Conservation (phyloP, 2,113 vertebrate species). For the Castor canadensis region DNA sequence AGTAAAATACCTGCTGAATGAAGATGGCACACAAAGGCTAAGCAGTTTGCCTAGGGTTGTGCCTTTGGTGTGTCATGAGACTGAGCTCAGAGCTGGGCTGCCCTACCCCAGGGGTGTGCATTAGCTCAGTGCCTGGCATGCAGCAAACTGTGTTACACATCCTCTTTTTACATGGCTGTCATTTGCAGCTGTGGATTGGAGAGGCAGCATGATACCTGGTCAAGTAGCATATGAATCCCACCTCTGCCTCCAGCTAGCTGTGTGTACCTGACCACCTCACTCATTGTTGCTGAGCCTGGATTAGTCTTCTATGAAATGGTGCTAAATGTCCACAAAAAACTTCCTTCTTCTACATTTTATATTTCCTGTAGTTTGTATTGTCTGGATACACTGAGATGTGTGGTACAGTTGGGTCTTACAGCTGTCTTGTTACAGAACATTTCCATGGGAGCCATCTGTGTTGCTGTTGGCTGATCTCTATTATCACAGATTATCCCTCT, state of each 20-base stretch:
- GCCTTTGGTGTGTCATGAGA: not conserved
- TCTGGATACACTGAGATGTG: not conserved
- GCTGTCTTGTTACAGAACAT: constrained; percentile 83
- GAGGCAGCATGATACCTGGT: not conserved
- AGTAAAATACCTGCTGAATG: not conserved
- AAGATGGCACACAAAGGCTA: not conserved
- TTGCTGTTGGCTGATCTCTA: constrained; percentile 95
- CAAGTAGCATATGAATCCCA: not conserved
- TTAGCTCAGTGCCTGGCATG: not conserved
- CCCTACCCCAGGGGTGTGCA: too few species aligned
- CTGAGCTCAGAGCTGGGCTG: not conserved
- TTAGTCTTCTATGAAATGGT: too few species aligned
- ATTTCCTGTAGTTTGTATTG: not conserved
- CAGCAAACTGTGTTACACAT: not conserved
- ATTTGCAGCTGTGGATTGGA: not conserved
- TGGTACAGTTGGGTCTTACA: not conserved
- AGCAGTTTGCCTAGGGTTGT: not conserved
- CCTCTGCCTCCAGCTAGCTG: not conserved
- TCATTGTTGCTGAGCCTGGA: not conserved
- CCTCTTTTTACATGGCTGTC: not conserved
- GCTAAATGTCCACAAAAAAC: too few species aligned
- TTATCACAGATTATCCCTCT: constrained; percentile 92
- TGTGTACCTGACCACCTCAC: not conserved
- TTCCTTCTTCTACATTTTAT: not conserved
- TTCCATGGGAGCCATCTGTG: constrained; percentile 89